Base-by-base conservation (phyloP, 1,140 invertebrate genomes). In the Mycetomoellerius zeteki region DNA sequence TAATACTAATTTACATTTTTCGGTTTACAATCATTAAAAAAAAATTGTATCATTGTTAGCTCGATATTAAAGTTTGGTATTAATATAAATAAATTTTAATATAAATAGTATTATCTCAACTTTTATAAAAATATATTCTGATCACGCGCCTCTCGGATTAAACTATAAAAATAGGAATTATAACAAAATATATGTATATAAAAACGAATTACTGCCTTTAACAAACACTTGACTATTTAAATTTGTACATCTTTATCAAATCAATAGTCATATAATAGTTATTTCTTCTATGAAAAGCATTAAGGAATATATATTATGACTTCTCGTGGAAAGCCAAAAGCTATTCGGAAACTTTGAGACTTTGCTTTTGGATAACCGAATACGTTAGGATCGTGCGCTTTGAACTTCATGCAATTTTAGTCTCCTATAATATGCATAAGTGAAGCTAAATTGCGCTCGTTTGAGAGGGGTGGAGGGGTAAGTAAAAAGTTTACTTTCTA, bases 401-500 rank as follows among this genome's bases (percentile, higher is more conserved):
- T 82, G 24, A 82, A 82, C 67, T 82, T 82, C 37, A 33, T 58
- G 69, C 69, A 62, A 73, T 84, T 84, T 84, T 58, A 84, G 69
- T 33, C 43, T 62, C 37, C 69, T 56, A 50, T 84, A 84, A 84
- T 84, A 84, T 73, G 80, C 73, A 58, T 85, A 76, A 77, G 73
- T 85, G 58, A 27, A 24, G 50, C 73, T 76, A 85, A 85, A 78
- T 43, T 85, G 82, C 72, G 27, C 47, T 85, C 24, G 60, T 52
- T 67, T 50, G 6, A 30, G n/a, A 43, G 43, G 6, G n/a, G 27
- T 16, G 64, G 30, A 65, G 33, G 21, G 27, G 69, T 88, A 88
- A 86, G 86, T 88, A 85, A 89, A 89, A 88, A 88, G 86, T 89
- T 89, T 37, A 47, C 37, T 47, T 50, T 8, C 71, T 67, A 62